phyloP scores from a whole-genome alignment of 2,797 vertebrate genomes.

The Lepus townsendii region DNA sequence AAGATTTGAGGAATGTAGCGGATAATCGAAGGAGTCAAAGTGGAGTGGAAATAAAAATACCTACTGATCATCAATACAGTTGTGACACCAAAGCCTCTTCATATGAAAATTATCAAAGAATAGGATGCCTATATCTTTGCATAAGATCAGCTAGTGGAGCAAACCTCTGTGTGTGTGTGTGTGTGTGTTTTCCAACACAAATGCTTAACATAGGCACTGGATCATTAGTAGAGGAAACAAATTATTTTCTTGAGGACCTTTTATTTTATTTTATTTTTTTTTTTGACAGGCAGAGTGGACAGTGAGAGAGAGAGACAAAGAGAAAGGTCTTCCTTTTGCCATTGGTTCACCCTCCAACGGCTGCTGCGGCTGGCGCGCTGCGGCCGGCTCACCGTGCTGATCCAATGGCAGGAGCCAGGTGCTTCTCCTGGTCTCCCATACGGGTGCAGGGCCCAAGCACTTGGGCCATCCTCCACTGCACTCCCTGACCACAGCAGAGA shows the following conservation, averaged over 20 bases:
- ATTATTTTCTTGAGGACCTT: neutral
- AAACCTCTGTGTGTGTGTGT: neutral
- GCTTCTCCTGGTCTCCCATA: too few relatives aligned
- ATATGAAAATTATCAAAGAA: slow-evolving; percentile 3
- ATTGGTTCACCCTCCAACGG: too few relatives aligned
- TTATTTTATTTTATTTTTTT: neutral
- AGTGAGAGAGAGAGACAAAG: too few relatives aligned
- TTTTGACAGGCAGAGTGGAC: too few relatives aligned
- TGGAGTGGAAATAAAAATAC: neutral
- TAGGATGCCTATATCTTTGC: neutral
- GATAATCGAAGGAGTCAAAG: neutral
- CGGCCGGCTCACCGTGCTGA: too few relatives aligned
- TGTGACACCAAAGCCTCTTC: neutral
- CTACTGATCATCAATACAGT: neutral
- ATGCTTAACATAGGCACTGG: neutral
- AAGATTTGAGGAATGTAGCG: neutral
- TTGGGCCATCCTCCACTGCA: too few relatives aligned
- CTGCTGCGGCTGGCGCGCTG: too few relatives aligned
- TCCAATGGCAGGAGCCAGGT: too few relatives aligned
- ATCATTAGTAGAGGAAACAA: slow-evolving; percentile 19
- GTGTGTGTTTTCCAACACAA: neutral
- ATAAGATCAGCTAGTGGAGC: neutral
- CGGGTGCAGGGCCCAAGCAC: too few relatives aligned
- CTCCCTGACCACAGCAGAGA: too few relatives aligned
- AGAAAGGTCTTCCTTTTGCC: too few relatives aligned